Base-by-base conservation (phyloP, 2,888 invertebrate species). In the Agonopterix heracliana region DNA sequence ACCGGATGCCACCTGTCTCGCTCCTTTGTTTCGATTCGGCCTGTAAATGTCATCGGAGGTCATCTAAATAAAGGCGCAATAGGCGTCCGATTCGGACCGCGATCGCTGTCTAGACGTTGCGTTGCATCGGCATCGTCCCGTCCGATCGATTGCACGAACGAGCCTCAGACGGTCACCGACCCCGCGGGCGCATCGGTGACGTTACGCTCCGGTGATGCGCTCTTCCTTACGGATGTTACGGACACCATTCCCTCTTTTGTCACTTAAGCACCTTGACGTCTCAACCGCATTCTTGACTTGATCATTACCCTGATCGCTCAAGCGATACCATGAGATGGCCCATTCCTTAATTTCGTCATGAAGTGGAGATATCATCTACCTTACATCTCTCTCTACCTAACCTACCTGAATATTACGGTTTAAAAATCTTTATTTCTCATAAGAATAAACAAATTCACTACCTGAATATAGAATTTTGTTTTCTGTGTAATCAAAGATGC, bases 161-260 rank as follows among this genome's bases (percentile, higher is more conserved):
- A 75, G 77, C 81, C 78, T 81, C 81, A 83, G 86, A 81, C 86
- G 87, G 86, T 85, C 87, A 68, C 74, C 80, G 86, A 87, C 86
- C 87, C 81, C 82, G 72, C 76, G 81, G 81, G 81, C 83, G 85
- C 87, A 84, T 87, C 86, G 85, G 81, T 87, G 87, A 88, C 87
- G 87, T 85, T 85, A 78, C 86, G 86, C 86, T 86, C 70, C 75
- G 83, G 71, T 82, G 87, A 82, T 84, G 83, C 86, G 85, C 85
- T 79, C 80, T 74, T 78, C 74, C 74, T 76, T 69, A 78, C 77
- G 71, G 75, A 72, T 76, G 74, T 76, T 75, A 74, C 62, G 69
- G 60, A 57, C 66, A 71, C 68, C 60, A 71, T 70, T 75, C 65
- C 66, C 60, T 66, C 65, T 71, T 69, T 66, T 68, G 59, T 67